Base-by-base conservation (phyloP, 2,888 invertebrate species). In the Torymus aiolomorphi region DNA sequence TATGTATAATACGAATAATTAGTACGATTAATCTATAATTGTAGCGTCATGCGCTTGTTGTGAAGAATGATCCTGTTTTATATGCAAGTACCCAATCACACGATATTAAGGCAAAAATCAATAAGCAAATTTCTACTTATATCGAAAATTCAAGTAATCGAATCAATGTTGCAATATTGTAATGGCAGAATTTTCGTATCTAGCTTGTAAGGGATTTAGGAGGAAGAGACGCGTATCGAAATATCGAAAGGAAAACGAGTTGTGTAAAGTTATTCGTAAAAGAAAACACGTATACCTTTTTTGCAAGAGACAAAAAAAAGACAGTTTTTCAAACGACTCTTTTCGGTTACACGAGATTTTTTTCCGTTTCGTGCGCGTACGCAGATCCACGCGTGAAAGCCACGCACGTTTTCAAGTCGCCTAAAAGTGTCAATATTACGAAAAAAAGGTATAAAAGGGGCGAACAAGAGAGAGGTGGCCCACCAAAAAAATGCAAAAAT, bases 351-450 rank as follows among this genome's bases (percentile, higher is more conserved):
- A 42, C 12, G 61, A 57, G 63, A 52, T 57, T 67, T 78, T 81
- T 78, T 12, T 76, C 72, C 52, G 72, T 78, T 80, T 78, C 62
- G 52, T 16, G n/a, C 54, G 42, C 10, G 52, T 56, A 62, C n/a
- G n/a, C 16, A 65, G 31, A 56, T 67, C 67, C 13, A 67, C 2
- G 42, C 14, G 63, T 74, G 62, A 65, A 71, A 72, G 49, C 52
- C 31, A 73, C 76, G 73, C 31, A 73, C 76, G 73, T 73, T 76
- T 81, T 61, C 73, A 61, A 66, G 74, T 76, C 76, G 81, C 80
- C 80, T 76, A 83, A 82, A 82, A 82, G 78, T 83, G 84, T 84
- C 84, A 85, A 84, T 84, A 84, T 59, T 80, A 70, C 51, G 59
- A 65, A 54, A 63, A 62, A 76, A 82, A 78, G 76, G 56, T 12